Base-by-base conservation (phyloP, 2,113 vertebrate species). In the Oenanthe melanoleuca region DNA sequence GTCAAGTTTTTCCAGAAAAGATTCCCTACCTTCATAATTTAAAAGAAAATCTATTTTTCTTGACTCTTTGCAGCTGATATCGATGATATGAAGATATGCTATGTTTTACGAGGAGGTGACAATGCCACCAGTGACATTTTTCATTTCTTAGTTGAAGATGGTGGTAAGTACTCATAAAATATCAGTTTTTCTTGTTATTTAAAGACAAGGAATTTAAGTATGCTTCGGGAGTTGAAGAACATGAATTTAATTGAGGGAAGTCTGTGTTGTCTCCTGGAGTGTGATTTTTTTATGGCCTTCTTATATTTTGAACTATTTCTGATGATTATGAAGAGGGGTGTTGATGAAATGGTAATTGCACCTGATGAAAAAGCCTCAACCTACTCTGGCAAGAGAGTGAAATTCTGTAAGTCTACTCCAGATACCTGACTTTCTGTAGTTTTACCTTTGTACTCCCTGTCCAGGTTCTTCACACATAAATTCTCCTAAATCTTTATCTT, bases 21-120 rank as follows among this genome's bases (percentile, higher is more conserved):
- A 1, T 67, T 93, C 78, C 23, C n/a, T 70, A 38, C 25, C 7
- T 84, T 86, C 33, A 66, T 23, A 18, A 31, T 89, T 79, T 87
- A 49, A 91, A 93, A 63, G 55, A 37, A 80, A 75, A 29, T 70
- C 14, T 88, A 1, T 75, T 94, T 95, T 73, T 78, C 42, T 5
- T 83, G 22, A 25, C 34, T 96, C 86, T 84, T 97, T 97, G 29
- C 97, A 99, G 99, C 98, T 92, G 98, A 99, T 95, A 98, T 99
- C 9, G 97, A 99, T 81, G 98, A 99, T 82, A 97, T 99, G 98
- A 99, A 98, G 96, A 98, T 99, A 97, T 99, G 98, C 96, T 99
- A 99, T 33, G 96, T 99, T 83, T 95, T 99, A 96, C 96, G 97
- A 84, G 97, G 97, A 2, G 97, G 98, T 40, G 97, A 98, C 55